Conservation (phyloP, 2,888 invertebrate species). For the Scaptomyza polygonia region DNA sequence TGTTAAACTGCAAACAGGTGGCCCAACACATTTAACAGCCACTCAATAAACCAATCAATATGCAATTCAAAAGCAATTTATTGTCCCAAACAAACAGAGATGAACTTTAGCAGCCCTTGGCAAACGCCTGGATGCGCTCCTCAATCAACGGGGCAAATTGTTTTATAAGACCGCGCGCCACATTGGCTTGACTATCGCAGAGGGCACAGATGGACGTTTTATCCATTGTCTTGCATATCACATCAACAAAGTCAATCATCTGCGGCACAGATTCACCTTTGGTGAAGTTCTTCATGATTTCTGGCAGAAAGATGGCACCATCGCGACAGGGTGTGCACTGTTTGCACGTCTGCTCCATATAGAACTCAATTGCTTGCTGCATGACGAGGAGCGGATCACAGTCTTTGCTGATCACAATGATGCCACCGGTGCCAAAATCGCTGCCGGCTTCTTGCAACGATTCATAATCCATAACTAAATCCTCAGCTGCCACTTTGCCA, state of each 20-base stretch:
- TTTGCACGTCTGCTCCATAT: constrained; percentile 99
- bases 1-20: constrained; percentile 20
- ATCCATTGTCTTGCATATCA: constrained; percentile 98
- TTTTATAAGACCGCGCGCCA: constrained; percentile 96
- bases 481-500: constrained; percentile 94
- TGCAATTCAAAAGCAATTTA: constrained; percentile 51
- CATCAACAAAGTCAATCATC: constrained; percentile 99
- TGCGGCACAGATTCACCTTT: constrained; percentile 95
- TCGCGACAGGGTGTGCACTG: constrained; percentile 99
- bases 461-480: constrained; percentile 98
- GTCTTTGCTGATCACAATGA: constrained; percentile 98
- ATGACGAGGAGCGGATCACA: constrained; percentile 99
- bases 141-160: constrained; percentile 97
- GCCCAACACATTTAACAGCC: background rate
- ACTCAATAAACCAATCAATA: constrained; percentile 36
- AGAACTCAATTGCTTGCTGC: constrained; percentile 96
- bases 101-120: constrained; percentile 14
- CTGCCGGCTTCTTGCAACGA: constrained; percentile 95
- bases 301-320: constrained; percentile 96
- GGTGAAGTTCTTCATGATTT: constrained; percentile 90
- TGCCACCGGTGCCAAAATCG: constrained; percentile 97
- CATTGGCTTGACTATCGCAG: constrained; percentile 99
- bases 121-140: constrained; percentile 89
- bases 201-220: constrained; percentile 98
- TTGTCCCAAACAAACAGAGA: constrained; percentile 14